A percentile compares a stretch with the other conserved stretches of the same genome.
These are phyloP conservation scores for Galerucella calmariensis DNA, from an alignment of 2,888 invertebrate species.

Conservation along the genomic window DNA sequence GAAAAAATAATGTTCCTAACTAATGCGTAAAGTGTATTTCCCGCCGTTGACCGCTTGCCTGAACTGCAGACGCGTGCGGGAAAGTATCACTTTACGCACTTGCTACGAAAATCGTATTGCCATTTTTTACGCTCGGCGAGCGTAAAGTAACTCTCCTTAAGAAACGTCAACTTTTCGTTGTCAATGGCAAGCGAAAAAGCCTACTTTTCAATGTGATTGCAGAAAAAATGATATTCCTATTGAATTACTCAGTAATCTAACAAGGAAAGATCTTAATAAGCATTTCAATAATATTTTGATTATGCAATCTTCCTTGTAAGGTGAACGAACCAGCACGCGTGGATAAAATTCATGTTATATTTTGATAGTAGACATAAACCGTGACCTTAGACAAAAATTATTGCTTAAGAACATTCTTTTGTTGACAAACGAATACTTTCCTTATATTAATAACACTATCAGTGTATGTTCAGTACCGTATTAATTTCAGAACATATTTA, in stretches of 20 bases:
- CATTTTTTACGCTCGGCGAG: no score
- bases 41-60: no score
- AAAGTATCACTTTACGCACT: no score
- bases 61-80: no score
- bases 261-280: background rate
- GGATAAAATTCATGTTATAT: background rate
- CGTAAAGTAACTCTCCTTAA: no score
- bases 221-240: no score
- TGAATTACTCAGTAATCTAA: background rate
- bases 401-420: background rate
- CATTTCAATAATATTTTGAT: background rate
- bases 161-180: no score
- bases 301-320: background rate
- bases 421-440: background rate
- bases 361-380: background rate
- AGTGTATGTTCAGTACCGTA: background rate
- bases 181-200: no score
- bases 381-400: background rate
- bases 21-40: no score
- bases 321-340: background rate
- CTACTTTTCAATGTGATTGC: no score
- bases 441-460: background rate
- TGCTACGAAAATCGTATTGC: no score
- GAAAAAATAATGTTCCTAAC: no score
- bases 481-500: background rate